Evolutionary conservation across 2,797 vertebrate species (phyloP).

Genomic region (Malurus splendens): DNA sequence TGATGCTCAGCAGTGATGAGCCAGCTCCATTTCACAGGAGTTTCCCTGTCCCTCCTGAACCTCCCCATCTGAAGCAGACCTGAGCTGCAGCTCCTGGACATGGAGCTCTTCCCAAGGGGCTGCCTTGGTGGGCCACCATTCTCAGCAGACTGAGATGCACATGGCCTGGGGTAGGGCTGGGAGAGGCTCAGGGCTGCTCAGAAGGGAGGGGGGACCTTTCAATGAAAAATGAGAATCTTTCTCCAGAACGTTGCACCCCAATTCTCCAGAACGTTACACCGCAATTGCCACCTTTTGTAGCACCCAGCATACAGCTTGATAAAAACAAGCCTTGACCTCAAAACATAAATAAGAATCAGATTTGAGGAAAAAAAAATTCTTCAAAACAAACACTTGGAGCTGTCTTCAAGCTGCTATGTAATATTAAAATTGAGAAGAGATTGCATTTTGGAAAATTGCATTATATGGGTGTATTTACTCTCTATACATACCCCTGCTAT

Average conservation of each 20-base stretch:
- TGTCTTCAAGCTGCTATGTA: neutral
- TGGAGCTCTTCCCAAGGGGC: neutral
- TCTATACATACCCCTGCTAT: neutral
- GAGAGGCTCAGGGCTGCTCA: neutral
- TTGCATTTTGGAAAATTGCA: neutral
- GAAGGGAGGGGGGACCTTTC: neutral
- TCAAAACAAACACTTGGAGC: neutral
- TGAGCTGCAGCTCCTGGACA: neutral
- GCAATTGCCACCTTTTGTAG: neutral
- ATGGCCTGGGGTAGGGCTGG: fast-evolving
- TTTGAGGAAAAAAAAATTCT: neutral
- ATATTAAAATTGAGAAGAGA: neutral
- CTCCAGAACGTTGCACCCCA: neutral
- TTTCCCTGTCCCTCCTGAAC: neutral
- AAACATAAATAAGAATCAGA: neutral
- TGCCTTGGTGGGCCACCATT: neutral
- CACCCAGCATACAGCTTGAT: neutral
- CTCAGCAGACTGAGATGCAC: fast-evolving
- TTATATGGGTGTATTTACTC: neutral
- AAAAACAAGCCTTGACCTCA: neutral
- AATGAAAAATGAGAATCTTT: neutral
- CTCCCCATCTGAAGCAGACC: neutral
- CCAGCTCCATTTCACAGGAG: neutral
- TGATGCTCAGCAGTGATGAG: neutral
- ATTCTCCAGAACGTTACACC: neutral